phyloP scores from a whole-genome alignment of 2,113 vertebrate genomes.

The Chrysemys picta region DNA sequence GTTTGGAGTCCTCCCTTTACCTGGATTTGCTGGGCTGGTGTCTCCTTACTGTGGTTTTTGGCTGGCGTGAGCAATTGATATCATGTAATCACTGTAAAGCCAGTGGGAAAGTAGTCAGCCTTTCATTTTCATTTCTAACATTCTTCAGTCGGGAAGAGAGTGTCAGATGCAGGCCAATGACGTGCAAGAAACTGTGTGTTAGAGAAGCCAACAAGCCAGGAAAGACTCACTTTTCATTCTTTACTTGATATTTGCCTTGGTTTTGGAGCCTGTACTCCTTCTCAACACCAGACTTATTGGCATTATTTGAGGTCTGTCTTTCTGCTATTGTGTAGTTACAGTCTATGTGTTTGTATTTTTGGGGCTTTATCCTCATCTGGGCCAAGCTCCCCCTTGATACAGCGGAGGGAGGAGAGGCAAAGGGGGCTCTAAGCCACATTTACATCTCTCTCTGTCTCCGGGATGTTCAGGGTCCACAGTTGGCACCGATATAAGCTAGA shows the following conservation, averaged over 20 bases:
- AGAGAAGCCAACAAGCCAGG: not conserved
- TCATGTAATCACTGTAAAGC: not conserved
- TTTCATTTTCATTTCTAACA: not conserved
- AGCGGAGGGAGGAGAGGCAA: not conserved
- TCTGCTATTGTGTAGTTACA: not conserved
- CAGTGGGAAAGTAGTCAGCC: not conserved
- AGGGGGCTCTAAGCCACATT: not conserved
- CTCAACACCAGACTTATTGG: not conserved
- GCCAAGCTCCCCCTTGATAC: not conserved
- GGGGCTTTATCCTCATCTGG: not conserved
- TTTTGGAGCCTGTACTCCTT: not conserved
- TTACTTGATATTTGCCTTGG: not conserved
- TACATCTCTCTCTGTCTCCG: not conserved
- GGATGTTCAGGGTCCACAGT: not conserved
- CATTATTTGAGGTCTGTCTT: not conserved
- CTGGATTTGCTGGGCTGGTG: not conserved
- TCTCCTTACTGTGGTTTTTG: not conserved
- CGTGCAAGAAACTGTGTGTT: not conserved
- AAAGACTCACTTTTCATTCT: not conserved
- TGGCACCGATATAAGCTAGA: not conserved
- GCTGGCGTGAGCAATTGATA: not conserved
- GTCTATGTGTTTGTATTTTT: not conserved
- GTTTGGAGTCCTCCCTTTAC: not conserved
- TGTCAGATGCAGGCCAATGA: not conserved
- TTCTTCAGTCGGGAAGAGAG: not conserved